Evolutionary conservation across 2,888 invertebrate species (phyloP), one percentile per base, ranked within the genome.

Genomic region (Agriotes lineatus): DNA sequence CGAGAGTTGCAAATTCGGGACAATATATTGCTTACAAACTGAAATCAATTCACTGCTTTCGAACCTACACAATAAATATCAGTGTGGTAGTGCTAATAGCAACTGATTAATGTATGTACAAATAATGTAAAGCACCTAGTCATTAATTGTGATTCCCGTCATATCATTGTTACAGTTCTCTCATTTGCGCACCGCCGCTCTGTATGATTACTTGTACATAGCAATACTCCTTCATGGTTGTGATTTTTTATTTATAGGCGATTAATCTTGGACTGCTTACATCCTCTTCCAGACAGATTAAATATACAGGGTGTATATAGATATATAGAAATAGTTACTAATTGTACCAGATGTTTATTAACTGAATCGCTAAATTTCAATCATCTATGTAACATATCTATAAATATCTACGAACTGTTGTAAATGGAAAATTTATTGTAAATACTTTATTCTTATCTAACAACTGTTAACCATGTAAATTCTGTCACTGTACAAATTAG

Each of bases 251-350:
- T 61, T 25, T 18, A 58, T 9, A 42, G 14, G 16, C 7, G 30
- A 19, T 22, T 12, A 25, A 48, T 33, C 42, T 63, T 22, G 20
- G 45, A 58, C 58, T 68, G 50, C 54, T 68, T 54, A 35, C 33
- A 30, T 58, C 48, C 35, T 70, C 65, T 70, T 67, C 62, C 65
- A 64, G 33, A 57, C 60, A 70, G 52, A 70, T 62, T 71, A 63
- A 69, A 71, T 64, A 63, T 44, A 74, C 72, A 73, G 74, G 72
- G 74, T 74, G 70, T 66, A 69, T 61, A 61, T 67, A 71, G 45
- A 60, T 64, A n/a, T n/a, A 39, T 37, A 66, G 20, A 65, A 67
- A 60, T 48, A 37, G 19, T 66, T 37, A n/a, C n/a, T n/a, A 66
- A 30, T 48, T 71, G 61, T 71, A 57, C 63, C 61, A 67, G 19